phyloP scores from a whole-genome alignment of 2,113 vertebrate species.

The Thamnophis sirtalis region DNA sequence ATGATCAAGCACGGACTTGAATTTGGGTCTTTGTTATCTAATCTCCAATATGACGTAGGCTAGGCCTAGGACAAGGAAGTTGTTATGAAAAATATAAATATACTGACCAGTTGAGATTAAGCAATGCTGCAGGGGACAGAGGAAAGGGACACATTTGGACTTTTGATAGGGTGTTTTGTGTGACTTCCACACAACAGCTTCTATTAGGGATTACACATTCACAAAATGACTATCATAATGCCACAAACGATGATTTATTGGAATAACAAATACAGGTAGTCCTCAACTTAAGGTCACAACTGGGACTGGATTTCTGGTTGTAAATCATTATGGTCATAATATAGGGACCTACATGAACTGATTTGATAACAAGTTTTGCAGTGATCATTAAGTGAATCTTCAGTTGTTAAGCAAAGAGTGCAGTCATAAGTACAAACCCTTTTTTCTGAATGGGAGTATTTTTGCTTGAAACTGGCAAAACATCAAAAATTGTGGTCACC shows the following conservation, averaged over 20 bases:
- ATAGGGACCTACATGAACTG: neutral
- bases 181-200: neutral
- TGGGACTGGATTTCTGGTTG: neutral
- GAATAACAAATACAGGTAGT: neutral
- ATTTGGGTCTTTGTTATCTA: neutral
- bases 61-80: neutral
- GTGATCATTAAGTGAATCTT: neutral
- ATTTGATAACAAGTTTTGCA: neutral
- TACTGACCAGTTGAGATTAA: neutral
- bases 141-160: neutral
- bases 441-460: neutral
- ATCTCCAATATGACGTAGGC: neutral
- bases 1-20: neutral
- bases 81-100: neutral
- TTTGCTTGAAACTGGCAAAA: neutral
- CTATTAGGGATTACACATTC: neutral
- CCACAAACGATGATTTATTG: neutral
- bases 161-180: neutral
- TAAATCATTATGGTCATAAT: neutral
- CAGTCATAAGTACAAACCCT: neutral
- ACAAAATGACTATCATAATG: neutral
- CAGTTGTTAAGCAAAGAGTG: neutral
- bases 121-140: neutral
- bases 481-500: neutral
- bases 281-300: neutral